Evolutionary conservation across 2,113 vertebrate species (phyloP).

Genomic region (Platichthys stellatus): DNA sequence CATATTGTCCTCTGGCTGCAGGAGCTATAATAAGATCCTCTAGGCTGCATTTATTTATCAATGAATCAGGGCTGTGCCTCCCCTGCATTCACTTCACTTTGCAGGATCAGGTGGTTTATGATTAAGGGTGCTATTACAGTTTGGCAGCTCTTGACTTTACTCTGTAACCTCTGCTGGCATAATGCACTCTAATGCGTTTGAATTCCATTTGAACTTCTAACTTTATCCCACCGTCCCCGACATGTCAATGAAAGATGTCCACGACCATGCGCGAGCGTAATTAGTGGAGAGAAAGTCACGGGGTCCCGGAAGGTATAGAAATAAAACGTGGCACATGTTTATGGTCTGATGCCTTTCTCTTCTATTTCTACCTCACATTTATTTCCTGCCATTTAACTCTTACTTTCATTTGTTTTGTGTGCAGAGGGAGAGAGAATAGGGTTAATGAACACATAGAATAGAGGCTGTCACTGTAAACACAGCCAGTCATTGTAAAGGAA

Average conservation of each 20-base stretch:
- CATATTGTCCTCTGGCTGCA: slow-evolving; percentile 58
- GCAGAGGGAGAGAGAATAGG: slow-evolving; percentile 1
- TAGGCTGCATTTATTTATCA: slow-evolving; percentile 70
- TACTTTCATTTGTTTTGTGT: slow-evolving; percentile 16
- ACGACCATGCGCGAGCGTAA: slow-evolving; percentile 44
- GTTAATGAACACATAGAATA: slow-evolving; percentile 42
- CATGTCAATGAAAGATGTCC: slow-evolving; percentile 50
- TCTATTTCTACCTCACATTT: slow-evolving; percentile 29
- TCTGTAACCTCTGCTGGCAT: slow-evolving; percentile 62
- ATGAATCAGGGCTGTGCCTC: slow-evolving; percentile 49
- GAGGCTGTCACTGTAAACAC: slow-evolving; percentile 78
- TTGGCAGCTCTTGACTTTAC: slow-evolving; percentile 67
- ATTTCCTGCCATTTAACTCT: slow-evolving; percentile 10
- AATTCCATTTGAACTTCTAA: slow-evolving; percentile 68
- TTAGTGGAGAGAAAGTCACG: slow-evolving; percentile 48
- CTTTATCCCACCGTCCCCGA: slow-evolving; percentile 14
- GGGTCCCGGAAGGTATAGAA: slow-evolving; percentile 28
- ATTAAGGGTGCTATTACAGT: slow-evolving; percentile 66
- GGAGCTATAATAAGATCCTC: slow-evolving; percentile 65
- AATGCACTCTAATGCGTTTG: slow-evolving; percentile 68
- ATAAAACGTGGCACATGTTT: slow-evolving; percentile 8
- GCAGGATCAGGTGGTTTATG: slow-evolving; percentile 61
- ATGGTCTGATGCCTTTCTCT: background rate
- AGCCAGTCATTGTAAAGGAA: slow-evolving; percentile 77
- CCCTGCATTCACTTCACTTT: slow-evolving; percentile 29